These are phyloP conservation scores for Dendrophyllia cribrosa DNA, from an alignment of 64 coral and sea anemone species.

Conservation along the genomic window DNA sequence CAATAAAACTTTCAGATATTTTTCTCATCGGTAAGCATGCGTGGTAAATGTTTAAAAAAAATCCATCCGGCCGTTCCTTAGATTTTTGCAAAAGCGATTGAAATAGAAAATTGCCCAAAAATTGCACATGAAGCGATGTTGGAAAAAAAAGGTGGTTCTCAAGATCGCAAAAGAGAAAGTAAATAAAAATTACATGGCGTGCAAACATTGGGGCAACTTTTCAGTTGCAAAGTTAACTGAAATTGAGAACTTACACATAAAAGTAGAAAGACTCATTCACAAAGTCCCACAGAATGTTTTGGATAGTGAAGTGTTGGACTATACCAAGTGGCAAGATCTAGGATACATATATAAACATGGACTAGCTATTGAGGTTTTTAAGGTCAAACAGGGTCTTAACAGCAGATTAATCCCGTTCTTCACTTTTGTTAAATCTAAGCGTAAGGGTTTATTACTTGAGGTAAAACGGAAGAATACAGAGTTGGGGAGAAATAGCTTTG, in stretches of 20 bases:
- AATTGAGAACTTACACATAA: slow-evolving; percentile 14
- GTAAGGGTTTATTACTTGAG: background rate
- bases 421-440: slow-evolving; percentile 7
- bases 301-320: background rate
- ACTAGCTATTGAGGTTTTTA: slow-evolving; percentile 20
- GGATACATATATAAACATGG: background rate
- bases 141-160: no score
- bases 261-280: slow-evolving; percentile 7
- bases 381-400: background rate
- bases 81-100: no score
- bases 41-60: no score
- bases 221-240: slow-evolving; percentile 3
- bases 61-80: no score
- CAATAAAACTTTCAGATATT: no score
- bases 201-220: no score
- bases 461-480: slow-evolving; percentile 2
- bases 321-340: background rate
- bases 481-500: slow-evolving; percentile 6
- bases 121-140: no score
- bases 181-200: no score
- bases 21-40: no score
- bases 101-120: no score
- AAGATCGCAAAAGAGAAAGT: no score
- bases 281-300: slow-evolving; percentile 4
- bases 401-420: slow-evolving; percentile 16